phyloP scores from a whole-genome alignment of 2,797 vertebrate species.

The Cichlasoma orientale region DNA sequence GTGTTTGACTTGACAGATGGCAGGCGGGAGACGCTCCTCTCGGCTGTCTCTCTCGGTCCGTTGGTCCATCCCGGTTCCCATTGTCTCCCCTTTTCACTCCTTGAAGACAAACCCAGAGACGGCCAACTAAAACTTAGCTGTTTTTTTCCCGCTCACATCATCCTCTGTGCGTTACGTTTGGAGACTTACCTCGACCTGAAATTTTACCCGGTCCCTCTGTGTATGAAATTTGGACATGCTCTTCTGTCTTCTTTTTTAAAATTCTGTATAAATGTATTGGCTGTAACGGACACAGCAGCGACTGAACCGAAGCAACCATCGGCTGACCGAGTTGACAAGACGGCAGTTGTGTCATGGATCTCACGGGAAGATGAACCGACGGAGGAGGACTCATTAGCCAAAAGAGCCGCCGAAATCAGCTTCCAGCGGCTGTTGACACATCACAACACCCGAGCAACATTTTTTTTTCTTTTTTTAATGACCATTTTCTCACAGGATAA shows the following conservation, averaged over 20 bases:
- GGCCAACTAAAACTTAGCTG: constrained; percentile 35
- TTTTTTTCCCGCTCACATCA: neutral
- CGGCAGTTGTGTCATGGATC: constrained; percentile 35
- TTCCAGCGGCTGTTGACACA: constrained; percentile 43
- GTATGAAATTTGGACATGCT: constrained; percentile 36
- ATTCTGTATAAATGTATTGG: neutral
- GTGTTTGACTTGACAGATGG: constrained; percentile 73
- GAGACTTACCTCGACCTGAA: constrained; percentile 39
- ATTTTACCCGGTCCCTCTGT: constrained; percentile 7
- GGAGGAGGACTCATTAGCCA: constrained; percentile 42
- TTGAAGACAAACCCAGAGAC: constrained; percentile 53
- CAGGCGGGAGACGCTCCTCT: constrained; percentile 71
- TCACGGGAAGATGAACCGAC: constrained; percentile 43
- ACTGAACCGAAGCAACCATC: constrained; percentile 2
- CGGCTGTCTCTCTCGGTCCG: constrained; percentile 66
- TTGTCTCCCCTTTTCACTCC: constrained; percentile 64
- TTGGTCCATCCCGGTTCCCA: constrained; percentile 71
- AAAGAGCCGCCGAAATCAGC: constrained; percentile 31
- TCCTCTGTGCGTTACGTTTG: neutral
- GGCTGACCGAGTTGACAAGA: constrained; percentile 16
- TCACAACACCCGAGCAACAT: constrained; percentile 26
- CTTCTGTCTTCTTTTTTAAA: neutral
- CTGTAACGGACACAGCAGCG: constrained; percentile 20
- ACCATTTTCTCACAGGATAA: constrained; percentile 27
- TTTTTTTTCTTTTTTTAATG: constrained; percentile 1